Conservation (phyloP, 2,888 invertebrate genomes). For the Idaea biselata region DNA sequence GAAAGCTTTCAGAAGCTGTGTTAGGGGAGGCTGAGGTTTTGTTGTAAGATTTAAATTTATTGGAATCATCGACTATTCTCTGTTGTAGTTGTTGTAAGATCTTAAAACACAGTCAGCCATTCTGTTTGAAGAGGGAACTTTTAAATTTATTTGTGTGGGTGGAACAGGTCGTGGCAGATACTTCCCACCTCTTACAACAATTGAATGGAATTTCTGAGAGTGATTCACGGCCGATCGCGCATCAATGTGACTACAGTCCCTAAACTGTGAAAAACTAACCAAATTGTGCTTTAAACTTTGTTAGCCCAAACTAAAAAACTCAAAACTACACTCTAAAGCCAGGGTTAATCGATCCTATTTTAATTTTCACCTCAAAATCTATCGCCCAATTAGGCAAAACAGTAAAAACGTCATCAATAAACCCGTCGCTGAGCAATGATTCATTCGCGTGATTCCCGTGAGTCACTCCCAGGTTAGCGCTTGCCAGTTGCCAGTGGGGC, state of each 20-base stretch:
- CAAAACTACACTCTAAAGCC: too few species aligned
- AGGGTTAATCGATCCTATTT: neutral
- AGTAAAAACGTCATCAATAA: conserved; percentile 8
- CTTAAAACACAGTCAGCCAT: too few species aligned
- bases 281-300: too few species aligned
- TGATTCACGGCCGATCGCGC: too few species aligned
- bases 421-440: conserved; percentile 18
- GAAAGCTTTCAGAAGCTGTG: neutral
- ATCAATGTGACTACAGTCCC: too few species aligned
- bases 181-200: too few species aligned
- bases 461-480: conserved; percentile 19
- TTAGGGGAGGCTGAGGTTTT: neutral
- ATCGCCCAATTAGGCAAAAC: neutral
- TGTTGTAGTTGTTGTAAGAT: neutral
- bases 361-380: neutral
- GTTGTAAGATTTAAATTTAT: conserved; percentile 6
- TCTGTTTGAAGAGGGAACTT: too few species aligned
- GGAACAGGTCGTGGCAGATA: too few species aligned
- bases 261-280: too few species aligned
- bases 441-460: conserved; percentile 24
- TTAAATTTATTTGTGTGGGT: too few species aligned
- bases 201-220: too few species aligned
- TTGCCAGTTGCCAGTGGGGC: neutral
- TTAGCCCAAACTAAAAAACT: too few species aligned
- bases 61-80: neutral